Percentiles rank a stretch among this genome's conserved stretches.
Evolutionary conservation across 2,113 vertebrate species (phyloP).

Genomic region (Ondatra zibethicus): DNA sequence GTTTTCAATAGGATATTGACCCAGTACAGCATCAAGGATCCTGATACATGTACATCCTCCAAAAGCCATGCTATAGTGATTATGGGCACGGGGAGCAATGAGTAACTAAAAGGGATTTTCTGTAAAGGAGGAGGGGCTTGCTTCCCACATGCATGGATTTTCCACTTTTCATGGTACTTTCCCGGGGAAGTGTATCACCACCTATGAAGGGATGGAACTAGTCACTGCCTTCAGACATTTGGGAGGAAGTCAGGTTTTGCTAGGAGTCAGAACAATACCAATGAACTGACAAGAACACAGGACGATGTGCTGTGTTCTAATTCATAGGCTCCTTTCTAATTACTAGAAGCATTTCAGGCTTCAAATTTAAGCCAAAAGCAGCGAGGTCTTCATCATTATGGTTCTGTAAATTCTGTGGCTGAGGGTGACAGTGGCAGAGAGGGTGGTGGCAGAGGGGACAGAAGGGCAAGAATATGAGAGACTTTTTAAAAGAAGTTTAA

Average conservation of each 20-base stretch:
- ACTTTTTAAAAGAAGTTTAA: conserved; percentile 40
- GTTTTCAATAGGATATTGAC: neutral
- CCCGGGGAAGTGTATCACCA: neutral
- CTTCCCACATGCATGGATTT: neutral
- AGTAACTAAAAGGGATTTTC: neutral
- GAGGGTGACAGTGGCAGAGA: neutral
- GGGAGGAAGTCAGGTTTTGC: neutral
- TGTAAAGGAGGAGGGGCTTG: neutral
- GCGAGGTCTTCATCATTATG: neutral
- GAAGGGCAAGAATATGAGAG: conserved; percentile 1
- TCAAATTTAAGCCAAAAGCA: conserved; percentile 20
- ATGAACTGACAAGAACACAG: neutral
- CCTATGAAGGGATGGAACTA: neutral
- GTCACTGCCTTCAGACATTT: neutral
- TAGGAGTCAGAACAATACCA: neutral
- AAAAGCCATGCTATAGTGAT: rapidly evolving
- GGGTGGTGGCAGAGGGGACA: neutral
- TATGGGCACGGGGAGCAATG: neutral
- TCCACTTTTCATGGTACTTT: neutral
- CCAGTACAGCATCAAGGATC: neutral
- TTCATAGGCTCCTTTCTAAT: neutral
- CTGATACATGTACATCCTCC: too few species aligned
- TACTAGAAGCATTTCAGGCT: conserved; percentile 16
- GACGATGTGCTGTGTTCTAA: neutral
- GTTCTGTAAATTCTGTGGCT: neutral